Evolutionary conservation across 1,140 invertebrate genomes (phyloP), one percentile per base, ranked within the genome.

Genomic region (Bombus terrestris): DNA sequence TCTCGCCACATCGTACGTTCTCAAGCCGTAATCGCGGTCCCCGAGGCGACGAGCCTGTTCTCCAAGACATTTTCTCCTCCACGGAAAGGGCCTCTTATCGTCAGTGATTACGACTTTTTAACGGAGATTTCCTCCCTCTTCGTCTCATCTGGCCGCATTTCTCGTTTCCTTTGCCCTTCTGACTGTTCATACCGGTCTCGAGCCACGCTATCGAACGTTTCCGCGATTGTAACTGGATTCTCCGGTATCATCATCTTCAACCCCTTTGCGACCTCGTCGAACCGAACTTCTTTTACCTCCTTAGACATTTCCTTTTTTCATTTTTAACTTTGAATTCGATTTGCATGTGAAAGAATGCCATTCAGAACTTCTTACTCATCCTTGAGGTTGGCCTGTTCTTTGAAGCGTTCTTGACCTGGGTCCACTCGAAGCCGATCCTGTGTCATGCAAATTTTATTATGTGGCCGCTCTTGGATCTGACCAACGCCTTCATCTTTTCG

Each of bases 81-180:
- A 69, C 47, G 57, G 64, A 37, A 68, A 43, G 64, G 72, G 74
- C 80, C 86, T 91, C 91, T 92, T 92, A 93, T 93, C 90, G 84
- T 66, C 86, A 88, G 90, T 92, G 92, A 93, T 93, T 92, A 93
- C 92, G 90, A 92, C 90, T 92, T 92, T 93, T 93, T 92, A 92
- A 92, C 87, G 80, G 86, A 85, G 87, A 91, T 92, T 90, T 90
- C 87, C 74, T 80, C 76, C 71, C 62, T 80, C 79, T n/a, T 35
- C 35, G 32, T 73, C 86, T 86, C 76, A 82, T 76, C 86, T 90
- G 41, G 35, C 15, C 53, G 37, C 77, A 57, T 28, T 69, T 87
- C 66, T 83, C 66, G 68, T 86, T 64, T 81, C 62, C 82, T 85
- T 66, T 88, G 73, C 68, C 37, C 53, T 57, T 88, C 69, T 83